Evolutionary conservation across 2,113 vertebrate species (phyloP).

Genomic region (Oplegnathus fasciatus): DNA sequence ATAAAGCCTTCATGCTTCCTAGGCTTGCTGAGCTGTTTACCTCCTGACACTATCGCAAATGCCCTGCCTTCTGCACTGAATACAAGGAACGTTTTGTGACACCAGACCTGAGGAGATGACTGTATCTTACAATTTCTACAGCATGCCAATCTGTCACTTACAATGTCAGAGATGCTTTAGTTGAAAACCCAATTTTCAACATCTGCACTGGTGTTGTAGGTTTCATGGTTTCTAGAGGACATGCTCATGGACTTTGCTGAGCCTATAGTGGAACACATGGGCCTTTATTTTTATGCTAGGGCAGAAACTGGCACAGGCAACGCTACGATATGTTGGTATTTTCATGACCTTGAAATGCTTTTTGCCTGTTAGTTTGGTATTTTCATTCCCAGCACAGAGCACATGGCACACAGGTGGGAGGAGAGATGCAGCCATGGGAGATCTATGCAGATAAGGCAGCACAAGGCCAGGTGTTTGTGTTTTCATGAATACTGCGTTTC

Average conservation of each 20-base stretch:
- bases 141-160: not conserved
- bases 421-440: no score
- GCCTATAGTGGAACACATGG: not conserved
- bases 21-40: not conserved
- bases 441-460: no score
- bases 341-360: not conserved
- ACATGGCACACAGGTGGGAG: not conserved
- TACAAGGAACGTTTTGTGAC: not conserved
- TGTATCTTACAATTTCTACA: not conserved
- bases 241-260: not conserved
- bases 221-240: not conserved
- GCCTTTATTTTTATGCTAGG: not conserved
- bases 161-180: not conserved
- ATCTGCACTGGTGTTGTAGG: not conserved
- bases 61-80: not conserved
- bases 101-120: not conserved
- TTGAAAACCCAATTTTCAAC: not conserved
- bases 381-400: not conserved
- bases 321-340: no score
- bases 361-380: not conserved
- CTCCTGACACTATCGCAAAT: not conserved
- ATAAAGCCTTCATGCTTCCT: conserved; percentile 27
- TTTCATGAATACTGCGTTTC: not conserved
- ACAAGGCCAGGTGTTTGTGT: not conserved
- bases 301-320: not conserved